Evolutionary conservation across 2,797 vertebrate species (phyloP), one percentile per base, ranked within the genome.

Genomic region (Esox masquinongy): DNA sequence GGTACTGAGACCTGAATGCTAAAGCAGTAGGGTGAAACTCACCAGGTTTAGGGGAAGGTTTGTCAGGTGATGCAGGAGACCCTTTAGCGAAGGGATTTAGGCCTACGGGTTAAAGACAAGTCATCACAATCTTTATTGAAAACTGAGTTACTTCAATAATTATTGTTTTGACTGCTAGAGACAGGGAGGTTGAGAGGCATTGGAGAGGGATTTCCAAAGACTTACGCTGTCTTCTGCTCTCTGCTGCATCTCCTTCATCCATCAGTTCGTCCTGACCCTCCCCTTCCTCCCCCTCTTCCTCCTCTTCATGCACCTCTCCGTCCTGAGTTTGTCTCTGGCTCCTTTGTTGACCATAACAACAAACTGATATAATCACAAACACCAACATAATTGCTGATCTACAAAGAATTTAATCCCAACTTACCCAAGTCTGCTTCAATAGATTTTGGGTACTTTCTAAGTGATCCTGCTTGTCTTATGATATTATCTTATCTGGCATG

Each of bases 71-170:
- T 74, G 22, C 11, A 1, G 24, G 8, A 1, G 71, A 49, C 73
- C 73, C 90, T 93, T 91, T 96, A 70, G 88, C 90, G 68, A 95
- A 95, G 0, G 87, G 89, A 87, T 93, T 95, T 50, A 92, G 50
- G 77, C 92, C 97, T 97, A 84, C 24, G 82, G 76, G 79, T 19
- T 26, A 51, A 66, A 31, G 9, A 26, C 26, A 1, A 14, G 26
- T 5, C 68, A 50, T 16, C 68, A 14, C 5, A 56, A 56, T 4
- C 19, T n/a, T 59, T 22, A 59, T 22, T n/a, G 1, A 59, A 59
- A 17, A 59, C 0, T 5, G 19, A 3, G 5, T n/a, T n/a, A 72
- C 50, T 17, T 1, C 17, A 17, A 51, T 22, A 7, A n/a, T 56
- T 19, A 5, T 56, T 19, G 2, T 39, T 22, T 22, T n/a, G 4